Evolutionary conservation across 2,113 vertebrate species (phyloP).

Genomic region (Eleginops maclovinus): DNA sequence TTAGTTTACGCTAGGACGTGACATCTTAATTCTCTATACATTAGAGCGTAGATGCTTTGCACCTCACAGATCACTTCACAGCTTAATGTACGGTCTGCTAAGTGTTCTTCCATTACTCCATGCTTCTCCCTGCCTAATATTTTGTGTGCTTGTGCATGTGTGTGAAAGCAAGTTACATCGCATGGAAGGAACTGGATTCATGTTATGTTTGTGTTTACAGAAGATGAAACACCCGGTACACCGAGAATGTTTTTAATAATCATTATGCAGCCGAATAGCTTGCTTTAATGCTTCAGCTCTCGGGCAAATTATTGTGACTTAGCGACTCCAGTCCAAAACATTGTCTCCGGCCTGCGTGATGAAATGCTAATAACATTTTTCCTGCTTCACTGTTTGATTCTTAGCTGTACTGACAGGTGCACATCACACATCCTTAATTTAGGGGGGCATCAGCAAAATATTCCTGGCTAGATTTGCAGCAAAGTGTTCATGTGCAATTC

Average conservation of each 20-base stretch:
- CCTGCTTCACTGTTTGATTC: slow-evolving; percentile 31
- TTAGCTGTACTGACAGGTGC: slow-evolving; percentile 52
- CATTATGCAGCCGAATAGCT: slow-evolving; percentile 28
- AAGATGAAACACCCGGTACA: slow-evolving; percentile 3
- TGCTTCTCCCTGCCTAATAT: slow-evolving; percentile 16
- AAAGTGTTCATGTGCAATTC: slow-evolving; percentile 54
- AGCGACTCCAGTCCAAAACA: slow-evolving; percentile 15
- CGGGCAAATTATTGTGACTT: slow-evolving; percentile 35
- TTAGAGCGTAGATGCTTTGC: slow-evolving; percentile 37
- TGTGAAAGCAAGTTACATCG: not conserved
- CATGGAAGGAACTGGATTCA: slow-evolving; percentile 9
- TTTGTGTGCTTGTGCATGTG: not conserved
- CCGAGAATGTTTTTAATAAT: slow-evolving; percentile 26
- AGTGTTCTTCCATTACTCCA: slow-evolving; percentile 30
- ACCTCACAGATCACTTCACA: slow-evolving; percentile 14
- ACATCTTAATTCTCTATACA: slow-evolving; percentile 40
- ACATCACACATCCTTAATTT: slow-evolving; percentile 34
- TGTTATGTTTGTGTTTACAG: slow-evolving; percentile 28
- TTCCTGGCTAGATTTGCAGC: slow-evolving; percentile 16
- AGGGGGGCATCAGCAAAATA: slow-evolving; percentile 37
- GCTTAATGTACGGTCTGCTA: slow-evolving; percentile 45
- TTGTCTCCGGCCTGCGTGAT: slow-evolving; percentile 28
- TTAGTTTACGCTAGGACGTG: not conserved
- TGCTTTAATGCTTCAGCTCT: slow-evolving; percentile 36
- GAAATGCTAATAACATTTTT: slow-evolving; percentile 34